Evolutionary conservation across 1,140 invertebrate species (phyloP).

Genomic region (Plectrocnemia conspersa): DNA sequence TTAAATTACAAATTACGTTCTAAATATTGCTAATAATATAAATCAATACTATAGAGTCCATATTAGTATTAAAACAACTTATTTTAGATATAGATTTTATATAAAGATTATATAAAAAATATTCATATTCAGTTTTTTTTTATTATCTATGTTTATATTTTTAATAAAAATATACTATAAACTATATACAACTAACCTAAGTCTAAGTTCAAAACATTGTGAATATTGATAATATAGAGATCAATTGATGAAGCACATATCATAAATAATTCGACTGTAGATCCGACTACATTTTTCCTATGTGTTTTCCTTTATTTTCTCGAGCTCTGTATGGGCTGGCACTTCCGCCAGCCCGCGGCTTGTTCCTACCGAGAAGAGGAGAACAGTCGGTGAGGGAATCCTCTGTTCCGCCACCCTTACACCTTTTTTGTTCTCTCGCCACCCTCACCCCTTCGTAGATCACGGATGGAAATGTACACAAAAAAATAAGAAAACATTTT

Average conservation of each 20-base stretch:
- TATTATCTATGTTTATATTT: too few species aligned
- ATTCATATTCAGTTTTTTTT: background rate
- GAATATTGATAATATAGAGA: too few species aligned
- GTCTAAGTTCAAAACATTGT: too few species aligned
- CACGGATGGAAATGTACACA: too few species aligned
- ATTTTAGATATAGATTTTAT: background rate
- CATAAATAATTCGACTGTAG: background rate
- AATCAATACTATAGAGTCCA: too few species aligned
- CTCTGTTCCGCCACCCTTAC: background rate
- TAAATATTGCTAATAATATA: background rate
- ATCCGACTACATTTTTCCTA: constrained; percentile 22
- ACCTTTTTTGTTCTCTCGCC: constrained; percentile 12
- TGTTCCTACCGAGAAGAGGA: constrained; percentile 14
- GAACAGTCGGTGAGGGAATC: constrained; percentile 1
- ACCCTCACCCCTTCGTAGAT: background rate
- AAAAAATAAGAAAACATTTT: too few species aligned
- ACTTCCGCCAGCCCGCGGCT: constrained; percentile 22
- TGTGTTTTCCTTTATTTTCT: constrained; percentile 29
- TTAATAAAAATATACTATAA: too few species aligned
- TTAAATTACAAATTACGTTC: background rate
- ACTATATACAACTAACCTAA: too few species aligned
- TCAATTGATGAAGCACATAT: background rate
- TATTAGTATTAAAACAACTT: too few species aligned
- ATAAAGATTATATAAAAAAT: background rate
- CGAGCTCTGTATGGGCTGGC: constrained; percentile 21